Evolutionary conservation across 1,140 invertebrate genomes (phyloP), one percentile per base, ranked within the genome.

Genomic region (Xylocopa sonorina): DNA sequence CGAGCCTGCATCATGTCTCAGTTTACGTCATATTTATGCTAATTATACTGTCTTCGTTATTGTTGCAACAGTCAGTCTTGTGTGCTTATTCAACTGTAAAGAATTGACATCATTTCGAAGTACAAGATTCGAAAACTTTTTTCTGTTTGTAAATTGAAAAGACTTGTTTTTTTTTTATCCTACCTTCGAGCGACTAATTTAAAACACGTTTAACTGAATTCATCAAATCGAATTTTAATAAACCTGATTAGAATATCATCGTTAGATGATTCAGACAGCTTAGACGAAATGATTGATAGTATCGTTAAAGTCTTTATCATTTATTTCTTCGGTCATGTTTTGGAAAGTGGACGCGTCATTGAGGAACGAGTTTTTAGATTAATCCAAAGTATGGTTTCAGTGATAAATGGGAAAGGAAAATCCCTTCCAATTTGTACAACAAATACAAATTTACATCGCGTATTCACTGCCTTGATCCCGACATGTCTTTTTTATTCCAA

Each of bases 161-260:
- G 43, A 69, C 43, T 10, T 43, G 60, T 68, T 72, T 50, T 46
- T 62, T 51, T 41, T 67, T 7, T n/a, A n/a, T n/a, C n/a, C n/a
- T n/a, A n/a, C n/a, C n/a, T n/a, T n/a, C n/a, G n/a, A n/a, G 50
- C 16, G 62, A 79, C 68, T n/a, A n/a, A n/a, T n/a, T 80, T 43
- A n/a, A 81, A 81, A 81, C 73, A 55, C 46, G 51, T 75, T 78
- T 63, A 32, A 0, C 64, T 7, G 14, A 38, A 67, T 79, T 63
- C 48, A 12, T 58, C 34, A 76, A 48, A 7, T 21, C 46, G 41
- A 38, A 66, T 41, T 51, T 46, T 2, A 43, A 34, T 43, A 57
- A 27, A 4, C 32, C 46, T 80, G 55, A 80, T 84, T 79, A 80
- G 38, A 83, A 84, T 83, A 75, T 71, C 34, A 50, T 74, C 3